These are phyloP conservation scores for Helleia helle DNA, from an alignment of 2,888 invertebrate genomes.

Conservation along the genomic window DNA sequence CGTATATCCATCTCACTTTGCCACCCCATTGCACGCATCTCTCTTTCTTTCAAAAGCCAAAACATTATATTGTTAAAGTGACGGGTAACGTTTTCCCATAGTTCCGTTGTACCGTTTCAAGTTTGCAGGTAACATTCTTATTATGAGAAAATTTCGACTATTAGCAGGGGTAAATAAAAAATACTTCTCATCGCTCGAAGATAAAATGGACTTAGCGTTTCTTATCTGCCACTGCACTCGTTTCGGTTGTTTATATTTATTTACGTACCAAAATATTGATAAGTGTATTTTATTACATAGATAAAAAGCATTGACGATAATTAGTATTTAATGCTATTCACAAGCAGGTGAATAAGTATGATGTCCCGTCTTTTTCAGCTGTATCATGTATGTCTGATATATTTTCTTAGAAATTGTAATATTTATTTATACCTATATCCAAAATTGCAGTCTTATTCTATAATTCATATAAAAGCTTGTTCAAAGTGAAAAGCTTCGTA, in stretches of 20 bases:
- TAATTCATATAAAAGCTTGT: too few species aligned
- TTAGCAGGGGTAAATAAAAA: constrained; percentile 3
- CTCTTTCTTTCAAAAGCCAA: constrained; percentile 36
- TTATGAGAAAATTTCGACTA: constrained; percentile 2
- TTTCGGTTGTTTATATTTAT: constrained; percentile 19
- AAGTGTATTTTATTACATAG: constrained; percentile 6
- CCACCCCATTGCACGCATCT: constrained; percentile 44
- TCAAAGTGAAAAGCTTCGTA: too few species aligned
- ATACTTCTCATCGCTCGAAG: constrained; percentile 4
- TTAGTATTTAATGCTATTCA: neutral
- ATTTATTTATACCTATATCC: too few species aligned
- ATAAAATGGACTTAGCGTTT: neutral
- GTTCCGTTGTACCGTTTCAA: neutral
- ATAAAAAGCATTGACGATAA: neutral
- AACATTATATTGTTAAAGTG: constrained; percentile 11
- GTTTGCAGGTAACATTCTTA: neutral
- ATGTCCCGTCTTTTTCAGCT: too few species aligned
- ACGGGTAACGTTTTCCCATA: neutral
- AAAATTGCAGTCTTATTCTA: too few species aligned
- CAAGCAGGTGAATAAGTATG: neutral
- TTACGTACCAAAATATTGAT: constrained; percentile 11
- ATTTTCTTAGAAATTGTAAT: too few species aligned
- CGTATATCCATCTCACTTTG: constrained; percentile 44
- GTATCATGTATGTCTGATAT: too few species aligned
- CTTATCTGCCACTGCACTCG: constrained; percentile 59